Percentiles rank a stretch among this genome's conserved stretches.
phyloP scores from a whole-genome alignment of 2,888 invertebrate species.

The Scaeva pyrastri region DNA sequence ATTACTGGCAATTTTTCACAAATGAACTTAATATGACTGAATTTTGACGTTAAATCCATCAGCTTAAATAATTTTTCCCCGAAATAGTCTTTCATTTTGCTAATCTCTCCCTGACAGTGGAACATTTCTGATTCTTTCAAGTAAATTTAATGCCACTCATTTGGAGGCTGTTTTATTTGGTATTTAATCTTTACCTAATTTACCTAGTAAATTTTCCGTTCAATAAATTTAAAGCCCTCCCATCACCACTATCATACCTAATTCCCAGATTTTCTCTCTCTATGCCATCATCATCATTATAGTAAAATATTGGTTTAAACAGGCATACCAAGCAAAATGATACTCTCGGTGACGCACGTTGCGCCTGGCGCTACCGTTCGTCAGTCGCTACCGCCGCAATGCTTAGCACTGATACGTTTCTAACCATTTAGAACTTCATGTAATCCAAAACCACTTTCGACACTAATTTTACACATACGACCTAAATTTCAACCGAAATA shows the following conservation, averaged over 20 bases:
- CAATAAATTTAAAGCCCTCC: neutral
- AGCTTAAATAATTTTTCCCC: too few relatives aligned
- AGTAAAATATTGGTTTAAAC: slow-evolving; percentile 7
- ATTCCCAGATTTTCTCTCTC: neutral
- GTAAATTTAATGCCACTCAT: too few relatives aligned
- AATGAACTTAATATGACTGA: too few relatives aligned
- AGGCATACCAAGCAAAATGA: neutral
- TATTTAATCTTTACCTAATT: too few relatives aligned
- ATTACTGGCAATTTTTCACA: too few relatives aligned
- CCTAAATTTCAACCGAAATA: slow-evolving; percentile 8
- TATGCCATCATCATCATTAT: neutral
- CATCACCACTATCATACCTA: neutral
- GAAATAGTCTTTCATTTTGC: too few relatives aligned
- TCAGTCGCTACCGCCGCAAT: too few relatives aligned
- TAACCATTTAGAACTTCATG: neutral
- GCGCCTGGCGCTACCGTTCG: too few relatives aligned
- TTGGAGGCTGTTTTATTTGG: too few relatives aligned
- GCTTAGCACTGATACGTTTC: neutral
- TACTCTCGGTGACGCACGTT: neutral
- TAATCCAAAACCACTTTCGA: slow-evolving; percentile 9
- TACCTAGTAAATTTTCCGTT: neutral
- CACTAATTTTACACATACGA: slow-evolving; percentile 3
- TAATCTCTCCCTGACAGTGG: too few relatives aligned
- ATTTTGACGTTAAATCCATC: too few relatives aligned
- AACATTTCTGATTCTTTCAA: too few relatives aligned